Base-by-base conservation (phyloP, 2,888 invertebrate species). In the Trisateles emortualis region DNA sequence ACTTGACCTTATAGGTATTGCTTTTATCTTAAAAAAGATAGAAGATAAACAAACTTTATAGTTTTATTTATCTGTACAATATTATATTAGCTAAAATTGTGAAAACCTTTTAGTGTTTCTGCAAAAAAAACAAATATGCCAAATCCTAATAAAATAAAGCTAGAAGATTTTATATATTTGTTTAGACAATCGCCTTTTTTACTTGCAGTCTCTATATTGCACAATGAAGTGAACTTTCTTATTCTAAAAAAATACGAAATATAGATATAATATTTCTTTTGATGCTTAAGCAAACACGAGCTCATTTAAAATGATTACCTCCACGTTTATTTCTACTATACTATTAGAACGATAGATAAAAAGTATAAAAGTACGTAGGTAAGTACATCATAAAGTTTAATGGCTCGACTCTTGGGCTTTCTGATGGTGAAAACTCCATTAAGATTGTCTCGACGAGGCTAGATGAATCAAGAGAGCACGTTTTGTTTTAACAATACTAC, bases 381-480 rank as follows among this genome's bases (percentile, higher is more conserved):
- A 69, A 59, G 55, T 63, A 55, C 36, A 42, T 40, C 52, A 50
- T 59, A 69, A 65, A 68, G 38, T 66, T 66, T 70, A 46, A 68
- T 50, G 50, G 41, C 36, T 17, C 43, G 26, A 22, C 39, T 53
- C 44, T 44, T 16, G 41, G 33, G 46, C 63, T 70, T 61, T 70
- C 67, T 66, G 70, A 68, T 61, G 59, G 63, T 41, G 50, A 50
- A 48, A 57, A 51, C 53, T 16, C 47, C 63, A 70, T 66, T 68
- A 66, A 66, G 59, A 70, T 68, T 42, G 63, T 52, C 59, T 52
- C 46, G 9, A 38, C 26, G 24, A 0, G 22, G 30, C 46, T 50
- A 24, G 50, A 63, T 69, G 65, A 56, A 61, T 69, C 55, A 69
- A 50, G 16, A 11, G 42, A 47, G 38, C 32, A 63, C 55, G 54